Base-by-base conservation (phyloP, 2,888 invertebrate genomes). In the Abrostola triplasia region DNA sequence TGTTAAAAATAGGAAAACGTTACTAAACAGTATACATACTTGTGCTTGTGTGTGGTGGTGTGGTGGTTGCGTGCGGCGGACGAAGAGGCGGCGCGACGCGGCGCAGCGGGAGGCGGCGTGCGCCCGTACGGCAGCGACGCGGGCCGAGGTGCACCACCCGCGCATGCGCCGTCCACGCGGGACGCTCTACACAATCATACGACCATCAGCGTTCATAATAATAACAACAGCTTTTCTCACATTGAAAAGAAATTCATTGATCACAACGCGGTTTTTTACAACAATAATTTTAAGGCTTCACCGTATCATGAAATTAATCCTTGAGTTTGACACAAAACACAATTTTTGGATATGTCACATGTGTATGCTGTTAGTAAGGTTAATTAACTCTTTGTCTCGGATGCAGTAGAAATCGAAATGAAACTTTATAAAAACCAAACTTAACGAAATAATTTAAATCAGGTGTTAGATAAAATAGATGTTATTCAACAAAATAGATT, bases 41-140 rank as follows among this genome's bases (percentile, higher is more conserved):
- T 93, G 84, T 92, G 90, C 67, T 92, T 92, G 56, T 88, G 86
- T 65, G 85, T 83, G 54, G 93, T 85, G 53, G 94, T 91, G 77
- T 95, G 84, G 74, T 80, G 72, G 85, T 95, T 87, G 88, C 91
- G 93, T 88, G 89, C 96, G 79, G 86, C 95, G 0, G 97, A 97
- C 36, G 96, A 96, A 11, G 97, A 97, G 5, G 96, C 96, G 11
- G 97, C 97, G 70, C 97, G 93, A 74, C 97, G 94, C 35, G 95
- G 92, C 1, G 93, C 92, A 53, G 95, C 87, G 13, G 95, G 90
- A 0, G 94, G 90, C 12, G 90, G 81, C 36, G 91, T 84, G 44
- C 95, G 95, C 24, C 96, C 96, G 88, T 97, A 97, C 24, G 97
- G 97, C 76, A 97, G 89, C 69, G 97, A 97, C 75, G 96, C 96